Percentiles rank a stretch among this genome's conserved stretches.
phyloP scores from a whole-genome alignment of 1,140 invertebrate species.

The Grapholita molesta region DNA sequence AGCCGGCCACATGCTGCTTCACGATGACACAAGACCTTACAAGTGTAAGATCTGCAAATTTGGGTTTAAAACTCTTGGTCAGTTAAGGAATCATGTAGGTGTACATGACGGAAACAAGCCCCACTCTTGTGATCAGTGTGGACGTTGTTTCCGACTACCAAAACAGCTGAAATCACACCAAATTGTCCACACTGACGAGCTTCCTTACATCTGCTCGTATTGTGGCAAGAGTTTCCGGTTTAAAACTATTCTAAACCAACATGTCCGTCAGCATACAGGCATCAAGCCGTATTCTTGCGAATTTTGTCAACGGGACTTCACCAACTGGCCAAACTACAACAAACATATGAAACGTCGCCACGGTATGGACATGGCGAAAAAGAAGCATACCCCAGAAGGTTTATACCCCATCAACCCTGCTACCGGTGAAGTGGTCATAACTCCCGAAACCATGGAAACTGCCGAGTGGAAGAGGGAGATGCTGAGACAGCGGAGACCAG shows the following conservation, averaged over 20 bases:
- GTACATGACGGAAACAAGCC: conserved; percentile 85
- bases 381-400: conserved; percentile 61
- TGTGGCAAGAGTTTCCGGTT: conserved; percentile 86
- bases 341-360: conserved; percentile 87
- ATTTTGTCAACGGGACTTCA: conserved; percentile 84
- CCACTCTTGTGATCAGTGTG: conserved; percentile 85
- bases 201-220: conserved; percentile 88
- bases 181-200: conserved; percentile 90
- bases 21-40: conserved; percentile 85
- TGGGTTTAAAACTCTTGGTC: conserved; percentile 60
- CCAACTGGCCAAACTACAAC: conserved; percentile 88
- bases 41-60: conserved; percentile 86
- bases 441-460: conserved; percentile 41
- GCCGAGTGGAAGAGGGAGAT: conserved; percentile 59
- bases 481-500: conserved; percentile 43
- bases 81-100: conserved; percentile 77
- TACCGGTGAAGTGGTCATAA: conserved; percentile 51
- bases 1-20: conserved; percentile 80
- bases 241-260: conserved; percentile 83
- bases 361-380: conserved; percentile 71
- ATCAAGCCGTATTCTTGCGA: conserved; percentile 80
- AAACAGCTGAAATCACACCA: conserved; percentile 56
- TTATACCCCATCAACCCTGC: conserved; percentile 56
- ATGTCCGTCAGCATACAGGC: conserved; percentile 82
- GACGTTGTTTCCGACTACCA: conserved; percentile 78